Conservation (phyloP, 1,140 invertebrate species). For the Drosophila chauvacae region DNA sequence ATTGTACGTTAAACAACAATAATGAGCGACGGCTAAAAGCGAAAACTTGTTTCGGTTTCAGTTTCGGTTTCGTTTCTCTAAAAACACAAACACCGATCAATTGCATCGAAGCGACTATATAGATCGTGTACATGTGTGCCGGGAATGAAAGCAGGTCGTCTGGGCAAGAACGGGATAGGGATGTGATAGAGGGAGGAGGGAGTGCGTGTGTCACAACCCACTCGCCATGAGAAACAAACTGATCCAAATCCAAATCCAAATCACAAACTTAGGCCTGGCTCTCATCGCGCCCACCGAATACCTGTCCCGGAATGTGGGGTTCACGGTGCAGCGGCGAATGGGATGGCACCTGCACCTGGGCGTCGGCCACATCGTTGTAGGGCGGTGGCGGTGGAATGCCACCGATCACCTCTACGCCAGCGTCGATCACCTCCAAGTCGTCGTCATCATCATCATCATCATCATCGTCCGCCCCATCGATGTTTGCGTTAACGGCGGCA, state of each 20-base stretch:
- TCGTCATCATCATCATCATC: slow-evolving; percentile 31
- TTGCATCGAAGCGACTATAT: slow-evolving; percentile 30
- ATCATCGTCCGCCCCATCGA: slow-evolving; percentile 41
- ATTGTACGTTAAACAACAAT: slow-evolving; percentile 67
- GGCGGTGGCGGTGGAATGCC: slow-evolving; percentile 67
- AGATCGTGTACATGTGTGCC: slow-evolving; percentile 37
- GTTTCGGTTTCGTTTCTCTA: slow-evolving; percentile 27
- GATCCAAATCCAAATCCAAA: slow-evolving; percentile 54
- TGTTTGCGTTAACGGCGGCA: slow-evolving; percentile 36
- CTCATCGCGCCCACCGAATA: slow-evolving; percentile 58
- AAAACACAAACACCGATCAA: slow-evolving; percentile 55
- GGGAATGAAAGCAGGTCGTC: slow-evolving; percentile 32
- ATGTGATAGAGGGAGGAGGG: neutral
- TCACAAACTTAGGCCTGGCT: slow-evolving; percentile 79
- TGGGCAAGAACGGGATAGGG: slow-evolving; percentile 35
- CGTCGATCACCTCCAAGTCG: slow-evolving; percentile 70
- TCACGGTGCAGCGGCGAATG: slow-evolving; percentile 49
- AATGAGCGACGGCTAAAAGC: slow-evolving; percentile 64
- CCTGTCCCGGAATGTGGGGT: slow-evolving; percentile 69
- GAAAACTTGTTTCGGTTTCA: slow-evolving; percentile 23
- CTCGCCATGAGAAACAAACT: slow-evolving; percentile 49
- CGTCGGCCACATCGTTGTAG: slow-evolving; percentile 64
- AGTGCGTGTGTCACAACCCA: slow-evolving; percentile 45
- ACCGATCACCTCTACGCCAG: slow-evolving; percentile 37
- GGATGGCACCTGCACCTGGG: slow-evolving; percentile 53